phyloP scores from a whole-genome alignment of 2,888 invertebrate genomes.

The Hemaris fuciformis region DNA sequence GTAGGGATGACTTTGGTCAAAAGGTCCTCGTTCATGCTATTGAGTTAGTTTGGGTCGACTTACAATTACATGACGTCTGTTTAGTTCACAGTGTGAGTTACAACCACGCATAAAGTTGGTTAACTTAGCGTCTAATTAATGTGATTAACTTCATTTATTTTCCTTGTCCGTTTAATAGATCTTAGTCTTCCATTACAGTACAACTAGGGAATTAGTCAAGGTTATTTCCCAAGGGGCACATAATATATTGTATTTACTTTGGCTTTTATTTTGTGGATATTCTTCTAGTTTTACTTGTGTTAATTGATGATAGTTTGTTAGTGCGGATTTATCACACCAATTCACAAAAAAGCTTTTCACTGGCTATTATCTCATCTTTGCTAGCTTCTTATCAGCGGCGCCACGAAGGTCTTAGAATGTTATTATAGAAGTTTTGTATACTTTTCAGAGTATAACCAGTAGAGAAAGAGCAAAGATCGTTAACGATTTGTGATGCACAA shows the following conservation, averaged over 20 bases:
- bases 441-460: no score
- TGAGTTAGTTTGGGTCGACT: slow-evolving; percentile 26
- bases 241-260: neutral
- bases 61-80: slow-evolving; percentile 32
- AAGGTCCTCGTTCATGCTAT: slow-evolving; percentile 27
- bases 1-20: slow-evolving; percentile 13
- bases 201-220: neutral
- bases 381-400: neutral
- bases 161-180: slow-evolving; percentile 24
- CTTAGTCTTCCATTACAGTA: slow-evolving; percentile 3
- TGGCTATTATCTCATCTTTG: neutral
- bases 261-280: neutral
- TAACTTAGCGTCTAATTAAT: slow-evolving; percentile 40
- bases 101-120: slow-evolving; percentile 31
- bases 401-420: neutral
- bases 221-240: neutral
- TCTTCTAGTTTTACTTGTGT: neutral
- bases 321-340: no score
- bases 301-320: no score
- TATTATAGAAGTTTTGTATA: no score
- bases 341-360: no score
- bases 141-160: slow-evolving; percentile 39
- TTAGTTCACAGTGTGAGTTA: slow-evolving; percentile 29
- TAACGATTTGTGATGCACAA: neutral
- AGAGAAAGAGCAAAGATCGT: no score